phyloP scores from a whole-genome alignment of 2,113 vertebrate species.

The Typhlomys cinereus region DNA sequence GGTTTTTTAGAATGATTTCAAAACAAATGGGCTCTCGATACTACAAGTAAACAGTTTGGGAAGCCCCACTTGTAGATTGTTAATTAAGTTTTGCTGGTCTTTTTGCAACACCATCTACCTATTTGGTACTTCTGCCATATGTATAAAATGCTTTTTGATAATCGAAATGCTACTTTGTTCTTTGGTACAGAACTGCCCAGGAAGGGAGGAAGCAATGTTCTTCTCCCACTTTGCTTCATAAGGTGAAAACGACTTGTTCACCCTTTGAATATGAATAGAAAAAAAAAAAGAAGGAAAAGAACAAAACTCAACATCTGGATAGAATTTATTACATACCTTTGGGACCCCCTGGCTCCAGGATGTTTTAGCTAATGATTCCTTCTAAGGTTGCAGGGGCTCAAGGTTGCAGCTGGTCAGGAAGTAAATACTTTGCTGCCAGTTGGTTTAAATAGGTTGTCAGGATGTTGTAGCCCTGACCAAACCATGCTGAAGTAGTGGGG shows the following conservation, averaged over 20 bases:
- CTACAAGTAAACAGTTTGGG: neutral
- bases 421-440: constrained; percentile 17
- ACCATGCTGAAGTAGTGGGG: neutral
- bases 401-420: constrained; percentile 21
- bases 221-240: constrained; percentile 21
- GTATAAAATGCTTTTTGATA: neutral
- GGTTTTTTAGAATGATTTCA: constrained; percentile 34
- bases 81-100: neutral
- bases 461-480: constrained; percentile 21
- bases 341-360: constrained; percentile 11
- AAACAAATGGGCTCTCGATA: neutral
- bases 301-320: constrained; percentile 58
- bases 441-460: constrained; percentile 59
- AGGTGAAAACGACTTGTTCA: constrained; percentile 60
- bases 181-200: constrained; percentile 6
- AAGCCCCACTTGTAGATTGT: neutral
- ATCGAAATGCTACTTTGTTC: neutral
- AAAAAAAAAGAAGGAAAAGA: neutral
- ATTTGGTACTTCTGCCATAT: neutral
- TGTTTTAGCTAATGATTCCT: constrained; percentile 3
- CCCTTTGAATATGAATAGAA: neutral
- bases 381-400: constrained; percentile 44
- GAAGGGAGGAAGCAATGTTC: constrained; percentile 4
- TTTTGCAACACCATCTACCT: neutral
- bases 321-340: constrained; percentile 64